These are phyloP conservation scores for Brachionus angularis DNA, from an alignment of 1,140 invertebrate species.

Conservation along the genomic window DNA sequence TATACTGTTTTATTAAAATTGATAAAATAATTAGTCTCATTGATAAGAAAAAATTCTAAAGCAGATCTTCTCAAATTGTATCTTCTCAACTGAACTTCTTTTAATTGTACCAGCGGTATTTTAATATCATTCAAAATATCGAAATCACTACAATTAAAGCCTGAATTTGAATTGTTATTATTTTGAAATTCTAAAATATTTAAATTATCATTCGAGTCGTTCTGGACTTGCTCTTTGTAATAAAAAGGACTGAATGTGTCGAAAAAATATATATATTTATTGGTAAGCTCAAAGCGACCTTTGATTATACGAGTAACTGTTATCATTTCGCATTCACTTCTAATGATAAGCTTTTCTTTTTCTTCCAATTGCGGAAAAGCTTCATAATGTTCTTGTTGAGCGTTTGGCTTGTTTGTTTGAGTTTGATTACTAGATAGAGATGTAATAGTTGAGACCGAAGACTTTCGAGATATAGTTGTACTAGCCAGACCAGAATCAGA, in stretches of 20 bases:
- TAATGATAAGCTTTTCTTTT: conserved; percentile 59
- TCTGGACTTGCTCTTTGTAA: neutral
- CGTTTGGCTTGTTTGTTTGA: neutral
- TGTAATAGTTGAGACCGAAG: conserved; percentile 17
- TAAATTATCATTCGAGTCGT: conserved; percentile 39
- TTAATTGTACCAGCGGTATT: conserved; percentile 62
- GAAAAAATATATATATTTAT: conserved; percentile 64
- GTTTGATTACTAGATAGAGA: neutral
- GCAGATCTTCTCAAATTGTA: conserved; percentile 66
- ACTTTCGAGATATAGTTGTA: neutral
- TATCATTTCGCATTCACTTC: conserved; percentile 65
- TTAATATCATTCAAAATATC: conserved; percentile 55
- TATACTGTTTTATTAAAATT: conserved; percentile 66
- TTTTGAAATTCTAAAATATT: conserved; percentile 6
- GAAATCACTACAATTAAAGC: conserved; percentile 46
- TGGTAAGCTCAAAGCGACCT: conserved; percentile 66
- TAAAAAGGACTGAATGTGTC: conserved; percentile 60
- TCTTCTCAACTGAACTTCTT: conserved; percentile 65
- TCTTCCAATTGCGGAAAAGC: conserved; percentile 29
- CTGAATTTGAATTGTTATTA: neutral
- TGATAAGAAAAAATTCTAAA: conserved; percentile 66
- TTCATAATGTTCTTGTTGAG: conserved; percentile 1
- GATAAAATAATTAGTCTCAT: conserved; percentile 68
- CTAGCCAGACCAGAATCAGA: neutral
- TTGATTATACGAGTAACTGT: conserved; percentile 65